Evolutionary conservation across 2,797 vertebrate genomes (phyloP).

Genomic region (Pseudocheirus occidentalis): DNA sequence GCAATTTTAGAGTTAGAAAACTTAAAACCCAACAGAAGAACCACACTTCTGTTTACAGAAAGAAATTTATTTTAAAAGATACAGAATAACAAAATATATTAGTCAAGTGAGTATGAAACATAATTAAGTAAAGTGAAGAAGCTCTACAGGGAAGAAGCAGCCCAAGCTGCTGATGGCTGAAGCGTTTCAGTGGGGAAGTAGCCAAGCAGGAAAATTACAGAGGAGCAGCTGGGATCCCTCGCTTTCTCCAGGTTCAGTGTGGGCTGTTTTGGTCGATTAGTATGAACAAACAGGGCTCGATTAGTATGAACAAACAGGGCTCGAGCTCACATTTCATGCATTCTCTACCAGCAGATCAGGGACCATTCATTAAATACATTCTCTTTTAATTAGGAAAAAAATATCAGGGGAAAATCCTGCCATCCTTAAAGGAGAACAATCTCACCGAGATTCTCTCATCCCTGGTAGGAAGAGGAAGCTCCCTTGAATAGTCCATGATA

Average conservation of each 20-base stretch:
- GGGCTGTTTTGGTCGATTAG: background rate
- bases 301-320: background rate
- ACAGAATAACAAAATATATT: background rate
- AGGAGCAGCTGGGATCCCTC: background rate
- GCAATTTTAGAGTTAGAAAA: background rate
- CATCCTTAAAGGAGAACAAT: background rate
- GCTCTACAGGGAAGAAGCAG: background rate
- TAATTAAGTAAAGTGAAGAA: background rate
- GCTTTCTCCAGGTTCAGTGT: background rate
- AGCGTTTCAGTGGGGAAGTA: background rate
- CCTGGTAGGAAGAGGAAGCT: background rate
- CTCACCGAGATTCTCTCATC: background rate
- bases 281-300: background rate
- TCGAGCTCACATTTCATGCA: background rate
- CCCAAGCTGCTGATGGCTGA: background rate
- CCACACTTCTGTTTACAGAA: background rate
- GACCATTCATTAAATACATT: background rate
- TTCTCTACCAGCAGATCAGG: background rate
- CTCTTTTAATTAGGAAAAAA: background rate
- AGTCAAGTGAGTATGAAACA: background rate
- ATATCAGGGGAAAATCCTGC: background rate
- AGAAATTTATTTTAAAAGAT: background rate
- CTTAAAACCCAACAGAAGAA: constrained; percentile 1
- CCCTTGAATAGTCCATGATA: background rate
- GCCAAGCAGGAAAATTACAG: background rate